Evolutionary conservation across 2,888 invertebrate species (phyloP).

Genomic region (Ariolimax columbianus): DNA sequence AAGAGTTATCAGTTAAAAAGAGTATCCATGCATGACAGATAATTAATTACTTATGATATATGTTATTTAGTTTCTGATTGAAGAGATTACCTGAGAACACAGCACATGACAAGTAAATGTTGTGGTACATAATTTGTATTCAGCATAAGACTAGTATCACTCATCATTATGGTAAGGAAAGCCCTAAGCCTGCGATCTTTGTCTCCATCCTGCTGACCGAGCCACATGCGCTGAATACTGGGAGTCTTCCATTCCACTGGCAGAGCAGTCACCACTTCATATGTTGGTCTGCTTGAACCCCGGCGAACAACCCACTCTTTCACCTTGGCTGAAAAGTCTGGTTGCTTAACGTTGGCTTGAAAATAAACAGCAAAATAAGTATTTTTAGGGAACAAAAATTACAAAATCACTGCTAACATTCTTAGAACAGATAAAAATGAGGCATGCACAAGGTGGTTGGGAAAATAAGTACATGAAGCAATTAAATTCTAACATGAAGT

Average conservation of each 20-base stretch:
- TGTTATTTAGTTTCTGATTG: too few species aligned
- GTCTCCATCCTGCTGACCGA: conserved; percentile 90
- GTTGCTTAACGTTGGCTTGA: conserved; percentile 15
- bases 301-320: conserved; percentile 89
- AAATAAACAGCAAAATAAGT: too few species aligned
- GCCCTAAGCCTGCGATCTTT: conserved; percentile 85
- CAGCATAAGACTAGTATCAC: conserved; percentile 90
- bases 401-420: too few species aligned
- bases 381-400: too few species aligned
- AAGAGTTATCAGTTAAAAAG: too few species aligned
- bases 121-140: conserved; percentile 93
- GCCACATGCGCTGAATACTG: conserved; percentile 94
- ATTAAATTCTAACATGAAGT: too few species aligned
- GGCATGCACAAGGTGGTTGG: too few species aligned
- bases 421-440: too few species aligned
- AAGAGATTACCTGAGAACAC: conserved; percentile 86
- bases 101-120: conserved; percentile 91
- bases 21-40: too few species aligned
- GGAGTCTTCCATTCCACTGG: conserved; percentile 90
- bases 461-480: too few species aligned
- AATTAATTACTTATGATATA: too few species aligned
- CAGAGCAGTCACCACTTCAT: conserved; percentile 84
- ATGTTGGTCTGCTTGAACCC: conserved; percentile 80
- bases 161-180: conserved; percentile 91
- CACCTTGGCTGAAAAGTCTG: conserved; percentile 78